Percentiles rank a stretch among this genome's conserved stretches.
Evolutionary conservation across 2,113 vertebrate genomes (phyloP).

Genomic region (Salvelinus fontinalis): DNA sequence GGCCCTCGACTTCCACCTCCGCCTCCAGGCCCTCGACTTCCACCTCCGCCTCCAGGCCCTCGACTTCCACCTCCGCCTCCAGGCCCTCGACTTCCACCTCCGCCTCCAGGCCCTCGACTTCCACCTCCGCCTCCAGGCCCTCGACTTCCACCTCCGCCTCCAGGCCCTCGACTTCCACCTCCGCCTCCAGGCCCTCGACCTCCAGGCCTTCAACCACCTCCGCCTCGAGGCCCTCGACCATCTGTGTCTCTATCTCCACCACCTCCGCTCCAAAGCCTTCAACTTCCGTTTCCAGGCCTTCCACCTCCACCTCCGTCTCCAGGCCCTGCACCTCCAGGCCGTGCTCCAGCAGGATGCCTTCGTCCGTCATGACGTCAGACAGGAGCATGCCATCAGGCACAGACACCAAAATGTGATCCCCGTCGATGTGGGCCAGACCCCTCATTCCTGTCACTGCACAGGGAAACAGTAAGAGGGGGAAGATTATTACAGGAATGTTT

Average conservation of each 20-base stretch:
- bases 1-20: conserved; percentile 70
- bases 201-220: conserved; percentile 80
- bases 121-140: conserved; percentile 72
- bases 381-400: conserved; percentile 96
- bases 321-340: conserved; percentile 84
- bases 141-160: conserved; percentile 75
- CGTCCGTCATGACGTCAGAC: conserved; percentile 93
- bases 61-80: conserved; percentile 78
- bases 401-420: conserved; percentile 97
- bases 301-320: conserved; percentile 73
- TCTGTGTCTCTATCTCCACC: conserved; percentile 48
- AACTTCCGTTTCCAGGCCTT: conserved; percentile 69
- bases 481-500: background rate
- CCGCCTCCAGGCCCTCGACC: conserved; percentile 75
- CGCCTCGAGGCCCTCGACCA: conserved; percentile 84
- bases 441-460: conserved; percentile 92
- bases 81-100: conserved; percentile 79
- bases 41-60: conserved; percentile 74
- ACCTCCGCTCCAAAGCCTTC: conserved; percentile 77
- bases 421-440: conserved; percentile 94
- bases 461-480: conserved; percentile 31
- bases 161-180: conserved; percentile 75
- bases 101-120: conserved; percentile 78
- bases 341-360: conserved; percentile 91
- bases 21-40: conserved; percentile 84